A percentile compares a stretch with the other conserved stretches of the same genome.
phyloP scores from a whole-genome alignment of 2,888 invertebrate genomes.

The Chrysodeixis includens region DNA sequence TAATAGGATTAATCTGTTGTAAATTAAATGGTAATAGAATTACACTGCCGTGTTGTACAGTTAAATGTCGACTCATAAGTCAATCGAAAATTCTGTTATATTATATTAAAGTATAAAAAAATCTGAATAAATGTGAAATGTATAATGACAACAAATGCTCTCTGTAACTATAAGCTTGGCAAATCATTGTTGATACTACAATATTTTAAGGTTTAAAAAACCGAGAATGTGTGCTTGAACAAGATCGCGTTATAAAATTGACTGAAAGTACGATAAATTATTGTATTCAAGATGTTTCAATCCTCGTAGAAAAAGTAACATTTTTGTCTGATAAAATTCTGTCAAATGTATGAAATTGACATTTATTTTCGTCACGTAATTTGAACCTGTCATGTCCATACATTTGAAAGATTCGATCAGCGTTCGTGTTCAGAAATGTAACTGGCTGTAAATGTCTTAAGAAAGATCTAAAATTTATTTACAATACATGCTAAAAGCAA shows the following conservation, averaged over 20 bases:
- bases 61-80: neutral
- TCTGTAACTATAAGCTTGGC: slow-evolving; percentile 21
- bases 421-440: no score
- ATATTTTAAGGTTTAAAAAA: slow-evolving; percentile 26
- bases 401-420: no score
- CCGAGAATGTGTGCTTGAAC: neutral
- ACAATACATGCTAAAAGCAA: neutral
- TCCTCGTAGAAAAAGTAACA: no score
- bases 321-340: no score
- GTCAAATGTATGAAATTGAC: no score
- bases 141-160: slow-evolving; percentile 28
- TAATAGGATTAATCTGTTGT: neutral
- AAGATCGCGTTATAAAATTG: slow-evolving; percentile 16
- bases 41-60: slow-evolving; percentile 43
- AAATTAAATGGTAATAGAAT: slow-evolving; percentile 11
- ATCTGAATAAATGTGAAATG: slow-evolving; percentile 19
- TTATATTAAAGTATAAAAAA: slow-evolving; percentile 1
- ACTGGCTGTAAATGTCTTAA: neutral
- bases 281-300: neutral
- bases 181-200: slow-evolving; percentile 22
- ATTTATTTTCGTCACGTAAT: no score
- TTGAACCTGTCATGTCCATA: no score
- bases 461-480: neutral
- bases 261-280: neutral
- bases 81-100: no score